Evolutionary conservation across 1,140 invertebrate species (phyloP), one percentile per base, ranked within the genome.

Genomic region (Daktulosphaira vitifoliae): DNA sequence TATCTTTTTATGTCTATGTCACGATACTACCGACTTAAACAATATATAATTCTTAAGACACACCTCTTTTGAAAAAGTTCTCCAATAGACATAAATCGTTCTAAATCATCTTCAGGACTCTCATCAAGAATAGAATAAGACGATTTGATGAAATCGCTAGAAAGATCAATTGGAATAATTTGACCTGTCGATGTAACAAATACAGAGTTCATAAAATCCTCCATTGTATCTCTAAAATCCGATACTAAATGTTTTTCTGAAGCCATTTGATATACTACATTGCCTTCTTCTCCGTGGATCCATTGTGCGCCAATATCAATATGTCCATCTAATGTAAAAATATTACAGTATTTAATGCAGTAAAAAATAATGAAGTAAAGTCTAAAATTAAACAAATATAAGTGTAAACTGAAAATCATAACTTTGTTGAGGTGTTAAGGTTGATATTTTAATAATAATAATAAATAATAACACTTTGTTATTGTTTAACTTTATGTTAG

Each of bases 261-360:
- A 0, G 82, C 83, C 37, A 84, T 69, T 56, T 85, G 74, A 71
- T 80, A 89, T 1, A 88, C 82, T 11, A 79, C 71, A 75, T 92
- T 89, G 18, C 76, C 79, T 66, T 82, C 75, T 72, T 90, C 81
- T 15, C 90, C 90, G 70, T 93, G 90, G 69, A 90, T 79, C 86
- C 86, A 90, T 70, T 92, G 86, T 20, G 87, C 90, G 5, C 91
- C 90, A 15, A 92, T 67, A 73, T 95, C 91, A 7, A 92, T 75
- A 20, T 79, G 73, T 67, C 78, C 78, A 5, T 81, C 79, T 2
- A 73, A 78, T 75, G 38, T 29, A 70, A 72, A 71, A 25, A 39
- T 33, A 33, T n/a, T n/a, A n/a, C n/a, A n/a, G n/a, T n/a, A n/a
- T n/a, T n/a, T n/a, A n/a, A n/a, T n/a, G n/a, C n/a, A n/a, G n/a